phyloP scores from a whole-genome alignment of 1,140 invertebrate genomes.

The Galleria mellonella region DNA sequence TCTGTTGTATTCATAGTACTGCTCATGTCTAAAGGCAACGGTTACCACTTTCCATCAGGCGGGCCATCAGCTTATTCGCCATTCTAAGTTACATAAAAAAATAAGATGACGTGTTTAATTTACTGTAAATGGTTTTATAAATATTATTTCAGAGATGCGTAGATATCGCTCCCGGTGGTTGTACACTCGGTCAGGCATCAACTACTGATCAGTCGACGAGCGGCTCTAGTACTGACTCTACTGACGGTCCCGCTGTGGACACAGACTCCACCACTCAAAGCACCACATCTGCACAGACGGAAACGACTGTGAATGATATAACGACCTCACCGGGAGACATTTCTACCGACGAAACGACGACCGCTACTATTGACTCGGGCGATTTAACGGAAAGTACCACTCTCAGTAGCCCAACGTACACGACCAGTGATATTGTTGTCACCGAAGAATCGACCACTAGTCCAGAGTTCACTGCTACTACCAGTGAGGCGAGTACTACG shows the following conservation, averaged over 20 bases:
- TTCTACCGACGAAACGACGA: background rate
- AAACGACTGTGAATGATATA: too few species aligned
- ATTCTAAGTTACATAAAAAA: too few species aligned
- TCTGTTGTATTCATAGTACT: too few species aligned
- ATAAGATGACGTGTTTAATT: background rate
- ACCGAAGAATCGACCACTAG: background rate
- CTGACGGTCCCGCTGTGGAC: too few species aligned
- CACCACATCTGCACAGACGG: too few species aligned
- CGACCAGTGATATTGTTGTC: background rate
- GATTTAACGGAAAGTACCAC: background rate
- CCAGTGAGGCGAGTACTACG: background rate
- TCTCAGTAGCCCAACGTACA: background rate
- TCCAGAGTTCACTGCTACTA: background rate
- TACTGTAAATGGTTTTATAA: background rate
- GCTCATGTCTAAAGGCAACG: too few species aligned
- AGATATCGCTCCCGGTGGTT: conserved; percentile 14
- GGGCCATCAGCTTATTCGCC: too few species aligned
- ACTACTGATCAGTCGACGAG: background rate
- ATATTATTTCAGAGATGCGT: conserved; percentile 17
- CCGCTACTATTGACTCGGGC: background rate
- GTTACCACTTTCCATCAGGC: too few species aligned
- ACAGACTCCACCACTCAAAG: too few species aligned
- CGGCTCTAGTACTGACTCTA: background rate
- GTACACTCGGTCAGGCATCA: conserved; percentile 5
- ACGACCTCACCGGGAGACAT: too few species aligned